Percentiles rank a stretch among this genome's conserved stretches.
These are phyloP conservation scores for Emydura subglobosa DNA, from an alignment of 2,113 vertebrate species.

Conservation along the genomic window DNA sequence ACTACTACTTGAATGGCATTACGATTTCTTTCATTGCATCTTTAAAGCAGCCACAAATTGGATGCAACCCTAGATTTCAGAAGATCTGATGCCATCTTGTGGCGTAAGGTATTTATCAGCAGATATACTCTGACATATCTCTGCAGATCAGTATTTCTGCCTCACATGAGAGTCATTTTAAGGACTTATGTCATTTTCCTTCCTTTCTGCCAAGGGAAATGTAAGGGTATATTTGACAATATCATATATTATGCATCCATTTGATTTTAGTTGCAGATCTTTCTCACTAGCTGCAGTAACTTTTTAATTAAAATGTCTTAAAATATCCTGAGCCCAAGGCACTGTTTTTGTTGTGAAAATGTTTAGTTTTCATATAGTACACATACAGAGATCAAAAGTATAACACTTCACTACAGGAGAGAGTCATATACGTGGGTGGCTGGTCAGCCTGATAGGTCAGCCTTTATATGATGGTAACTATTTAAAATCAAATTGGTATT, in stretches of 20 bases:
- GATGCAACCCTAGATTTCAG: not conserved
- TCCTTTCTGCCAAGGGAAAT: not conserved
- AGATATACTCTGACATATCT: not conserved
- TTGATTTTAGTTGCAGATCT: not conserved
- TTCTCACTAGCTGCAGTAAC: not conserved
- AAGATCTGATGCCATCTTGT: not conserved
- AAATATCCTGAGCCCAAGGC: not conserved
- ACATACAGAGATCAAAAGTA: not conserved
- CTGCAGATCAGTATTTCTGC: not conserved
- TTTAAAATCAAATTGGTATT: not conserved
- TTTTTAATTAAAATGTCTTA: not conserved
- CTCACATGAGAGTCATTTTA: not conserved
- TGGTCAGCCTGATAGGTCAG: not conserved
- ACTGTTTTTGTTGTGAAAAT: not conserved
- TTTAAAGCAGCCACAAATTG: not conserved
- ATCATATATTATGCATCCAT: rapidly evolving
- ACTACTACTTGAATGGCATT: rapidly evolving
- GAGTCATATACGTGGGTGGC: not conserved
- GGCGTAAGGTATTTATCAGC: not conserved
- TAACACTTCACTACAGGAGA: not conserved
- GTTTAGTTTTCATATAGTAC: not conserved
- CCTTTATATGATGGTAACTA: not conserved
- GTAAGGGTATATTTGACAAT: not conserved
- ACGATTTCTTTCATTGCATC: rapidly evolving
- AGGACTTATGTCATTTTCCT: not conserved